Evolutionary conservation across 2,888 invertebrate genomes (phyloP).

Genomic region (Temnothorax ravouxi): DNA sequence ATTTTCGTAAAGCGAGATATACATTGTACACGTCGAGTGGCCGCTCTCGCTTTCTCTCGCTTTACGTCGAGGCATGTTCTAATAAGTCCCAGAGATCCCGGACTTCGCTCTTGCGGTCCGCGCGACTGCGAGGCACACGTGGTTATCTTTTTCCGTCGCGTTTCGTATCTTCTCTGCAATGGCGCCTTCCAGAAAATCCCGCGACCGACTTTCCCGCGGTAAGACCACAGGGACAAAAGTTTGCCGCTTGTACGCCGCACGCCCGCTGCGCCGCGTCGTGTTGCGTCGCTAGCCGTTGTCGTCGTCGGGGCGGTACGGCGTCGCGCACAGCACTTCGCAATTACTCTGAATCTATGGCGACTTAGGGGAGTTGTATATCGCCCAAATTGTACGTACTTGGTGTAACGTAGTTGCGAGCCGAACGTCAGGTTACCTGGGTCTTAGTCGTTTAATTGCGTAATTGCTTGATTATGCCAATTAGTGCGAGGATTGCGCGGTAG

Average conservation of each 20-base stretch:
- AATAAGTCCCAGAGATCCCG: slow-evolving; percentile 58
- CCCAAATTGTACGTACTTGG: slow-evolving; percentile 78
- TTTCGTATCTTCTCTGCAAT: neutral
- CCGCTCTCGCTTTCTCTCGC: neutral
- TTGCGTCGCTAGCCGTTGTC: slow-evolving; percentile 13
- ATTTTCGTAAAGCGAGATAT: slow-evolving; percentile 14
- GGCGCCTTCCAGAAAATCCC: slow-evolving; percentile 23
- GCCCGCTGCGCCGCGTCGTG: neutral
- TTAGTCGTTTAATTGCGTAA: slow-evolving; percentile 62
- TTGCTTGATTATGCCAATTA: slow-evolving; percentile 76
- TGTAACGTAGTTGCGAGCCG: slow-evolving; percentile 71
- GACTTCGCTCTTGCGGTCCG: slow-evolving; percentile 34
- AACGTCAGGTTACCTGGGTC: slow-evolving; percentile 55
- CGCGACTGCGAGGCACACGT: neutral
- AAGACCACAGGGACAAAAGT: slow-evolving; percentile 55
- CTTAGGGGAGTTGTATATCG: slow-evolving; percentile 74
- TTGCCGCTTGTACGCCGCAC: slow-evolving; percentile 30
- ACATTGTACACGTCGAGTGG: slow-evolving; percentile 7
- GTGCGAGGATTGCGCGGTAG: slow-evolving; percentile 31
- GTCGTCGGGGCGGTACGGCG: slow-evolving; percentile 13
- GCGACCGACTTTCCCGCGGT: slow-evolving; percentile 38
- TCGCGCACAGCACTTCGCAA: slow-evolving; percentile 68
- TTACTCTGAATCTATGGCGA: slow-evolving; percentile 78
- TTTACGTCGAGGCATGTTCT: slow-evolving; percentile 51
- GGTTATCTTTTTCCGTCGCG: slow-evolving; percentile 56